phyloP scores from a whole-genome alignment of 1,140 invertebrate genomes.

The Gryon sp. region DNA sequence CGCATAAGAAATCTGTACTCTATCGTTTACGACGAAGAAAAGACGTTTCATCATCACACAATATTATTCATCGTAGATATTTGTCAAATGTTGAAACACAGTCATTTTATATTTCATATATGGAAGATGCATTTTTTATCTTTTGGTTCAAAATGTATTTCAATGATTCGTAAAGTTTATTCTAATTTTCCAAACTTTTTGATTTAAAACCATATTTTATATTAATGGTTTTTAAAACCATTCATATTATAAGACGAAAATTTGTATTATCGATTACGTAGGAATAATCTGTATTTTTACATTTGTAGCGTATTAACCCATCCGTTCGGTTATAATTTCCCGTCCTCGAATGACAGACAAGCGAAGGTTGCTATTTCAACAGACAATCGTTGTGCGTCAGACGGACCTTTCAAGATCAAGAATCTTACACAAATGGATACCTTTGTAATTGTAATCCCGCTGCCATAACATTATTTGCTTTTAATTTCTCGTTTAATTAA shows the following conservation, averaged over 20 bases:
- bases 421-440: slow-evolving; percentile 17
- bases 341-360: slow-evolving; percentile 35
- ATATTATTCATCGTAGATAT: too few species aligned
- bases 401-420: slow-evolving; percentile 36
- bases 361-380: slow-evolving; percentile 51
- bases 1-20: background rate
- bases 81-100: too few species aligned
- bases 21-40: background rate
- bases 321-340: slow-evolving; percentile 27
- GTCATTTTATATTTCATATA: too few species aligned
- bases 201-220: too few species aligned
- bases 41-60: too few species aligned
- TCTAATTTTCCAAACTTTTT: too few species aligned
- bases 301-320: slow-evolving; percentile 17
- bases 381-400: slow-evolving; percentile 13
- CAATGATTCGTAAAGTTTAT: too few species aligned
- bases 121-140: too few species aligned
- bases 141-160: too few species aligned
- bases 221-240: too few species aligned
- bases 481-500: slow-evolving; percentile 26
- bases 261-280: too few species aligned
- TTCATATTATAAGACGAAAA: too few species aligned
- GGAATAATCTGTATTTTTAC: slow-evolving; percentile 5
- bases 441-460: slow-evolving; percentile 18
- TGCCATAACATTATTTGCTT: slow-evolving; percentile 15